Base-by-base conservation (phyloP, 2,797 vertebrate genomes). In the Pempheris klunzingeri region DNA sequence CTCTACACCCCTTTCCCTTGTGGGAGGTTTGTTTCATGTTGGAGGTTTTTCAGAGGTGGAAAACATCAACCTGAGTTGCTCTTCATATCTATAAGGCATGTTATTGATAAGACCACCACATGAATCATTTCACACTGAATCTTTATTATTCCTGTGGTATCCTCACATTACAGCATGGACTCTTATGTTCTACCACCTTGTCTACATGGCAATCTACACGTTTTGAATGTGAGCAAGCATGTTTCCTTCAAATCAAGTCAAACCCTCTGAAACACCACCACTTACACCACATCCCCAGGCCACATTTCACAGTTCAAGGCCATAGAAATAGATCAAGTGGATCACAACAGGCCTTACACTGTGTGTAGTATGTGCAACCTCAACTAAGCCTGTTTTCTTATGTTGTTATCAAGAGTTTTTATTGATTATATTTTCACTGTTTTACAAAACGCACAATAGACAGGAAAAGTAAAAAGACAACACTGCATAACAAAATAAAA, bases 271-370 rank as follows among this genome's bases (percentile, higher is more conserved):
- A 49, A 61, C 30, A 62, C 59, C 17, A 68, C 12, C 41, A 65
- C n/a, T n/a, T n/a, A n/a, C 22, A 55, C 14, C 64, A 68, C 43
- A 76, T 34, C 34, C 30, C 18, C 52, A 70, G 63, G 73, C 85
- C 90, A 91, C 84, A 86, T 53, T 85, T 92, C 85, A 92, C 80
- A 87, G 85, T 84, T 91, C 84, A 91, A 88, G 71, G 57, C 77
- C 60, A 68, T 22, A 53, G 5, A 64, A 55, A 43, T 28, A 53
- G 36, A 82, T 70, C 57, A 74, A 80, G 58, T 72, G 63, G 74
- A 73, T 81, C 72, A 54, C 62, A 80, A 57, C n/a, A 43, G 41
- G 34, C 26, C 34, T 41, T 13, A 61, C 17, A 11, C 73, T 12
- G n/a, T 11, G n/a, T 71, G 22, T 52, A n/a, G n/a, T n/a, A n/a